Conservation (phyloP, 2,888 invertebrate genomes). For the Neoascia interrupta region DNA sequence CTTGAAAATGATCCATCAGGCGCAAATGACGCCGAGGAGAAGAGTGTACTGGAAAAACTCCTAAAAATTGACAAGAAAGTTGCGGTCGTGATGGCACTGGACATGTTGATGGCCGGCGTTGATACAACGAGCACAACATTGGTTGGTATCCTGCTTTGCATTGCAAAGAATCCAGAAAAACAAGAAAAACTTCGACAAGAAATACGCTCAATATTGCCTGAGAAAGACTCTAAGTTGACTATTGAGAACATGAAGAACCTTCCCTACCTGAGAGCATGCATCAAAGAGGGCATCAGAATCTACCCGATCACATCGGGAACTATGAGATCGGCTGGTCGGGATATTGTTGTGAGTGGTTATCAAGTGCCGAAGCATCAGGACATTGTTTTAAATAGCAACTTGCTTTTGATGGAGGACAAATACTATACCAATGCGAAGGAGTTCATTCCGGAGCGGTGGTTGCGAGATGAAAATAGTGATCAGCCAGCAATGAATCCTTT, state of each 20-base stretch:
- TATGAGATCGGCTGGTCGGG: slow-evolving; percentile 80
- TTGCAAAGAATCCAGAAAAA: slow-evolving; percentile 83
- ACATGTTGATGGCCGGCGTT: slow-evolving; percentile 85
- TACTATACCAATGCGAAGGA: slow-evolving; percentile 78
- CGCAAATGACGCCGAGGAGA: slow-evolving; percentile 79
- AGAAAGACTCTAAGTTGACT: slow-evolving; percentile 77
- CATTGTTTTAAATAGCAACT: slow-evolving; percentile 84
- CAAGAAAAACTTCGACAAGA: slow-evolving; percentile 84
- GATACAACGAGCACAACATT: slow-evolving; percentile 82
- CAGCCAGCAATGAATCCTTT: slow-evolving; percentile 70
- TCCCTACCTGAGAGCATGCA: slow-evolving; percentile 85
- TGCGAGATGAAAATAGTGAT: slow-evolving; percentile 4
- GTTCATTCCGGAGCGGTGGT: slow-evolving; percentile 84
- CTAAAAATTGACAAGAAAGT: slow-evolving; percentile 82
- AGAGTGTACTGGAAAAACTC: slow-evolving; percentile 83
- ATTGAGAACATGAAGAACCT: slow-evolving; percentile 79
- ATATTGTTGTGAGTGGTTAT: slow-evolving; percentile 84
- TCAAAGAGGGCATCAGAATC: slow-evolving; percentile 86
- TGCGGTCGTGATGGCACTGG: slow-evolving; percentile 84
- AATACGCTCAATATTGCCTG: slow-evolving; percentile 79
- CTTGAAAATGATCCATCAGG: slow-evolving; percentile 58
- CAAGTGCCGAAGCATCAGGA: slow-evolving; percentile 84
- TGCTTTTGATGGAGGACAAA: slow-evolving; percentile 83
- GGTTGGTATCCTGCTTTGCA: slow-evolving; percentile 81
- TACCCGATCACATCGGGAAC: slow-evolving; percentile 83